Conservation (phyloP, 2,113 vertebrate genomes). For the Cercocebus atys region DNA sequence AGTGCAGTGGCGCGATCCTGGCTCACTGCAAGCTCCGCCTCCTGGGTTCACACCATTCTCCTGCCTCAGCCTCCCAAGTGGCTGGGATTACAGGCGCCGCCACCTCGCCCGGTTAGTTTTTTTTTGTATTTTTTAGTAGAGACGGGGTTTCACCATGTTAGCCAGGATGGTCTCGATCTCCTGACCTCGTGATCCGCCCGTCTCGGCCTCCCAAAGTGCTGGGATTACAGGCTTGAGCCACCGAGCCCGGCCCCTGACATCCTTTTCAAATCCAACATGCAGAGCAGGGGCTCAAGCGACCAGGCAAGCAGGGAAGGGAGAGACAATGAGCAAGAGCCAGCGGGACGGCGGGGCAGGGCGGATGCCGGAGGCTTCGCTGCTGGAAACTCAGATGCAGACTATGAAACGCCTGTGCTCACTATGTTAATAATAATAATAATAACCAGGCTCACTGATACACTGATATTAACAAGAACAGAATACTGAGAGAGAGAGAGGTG, state of each 20-base stretch:
- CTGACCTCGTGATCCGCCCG: too few species aligned
- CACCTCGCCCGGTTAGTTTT: too few species aligned
- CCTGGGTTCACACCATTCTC: too few species aligned
- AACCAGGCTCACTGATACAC: not conserved
- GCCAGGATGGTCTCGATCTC: too few species aligned
- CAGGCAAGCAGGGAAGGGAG: not conserved
- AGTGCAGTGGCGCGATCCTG: too few species aligned
- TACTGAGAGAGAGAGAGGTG: not conserved
- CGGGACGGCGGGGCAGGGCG: accelerated
- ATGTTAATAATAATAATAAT: not conserved
- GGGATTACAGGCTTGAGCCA: too few species aligned
- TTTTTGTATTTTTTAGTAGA: too few species aligned
- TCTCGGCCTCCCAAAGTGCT: too few species aligned
- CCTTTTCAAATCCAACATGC: not conserved
- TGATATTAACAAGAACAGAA: not conserved
- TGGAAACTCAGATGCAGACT: not conserved
- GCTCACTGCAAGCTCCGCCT: too few species aligned
- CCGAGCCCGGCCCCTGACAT: not conserved
- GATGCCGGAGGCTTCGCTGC: not conserved
- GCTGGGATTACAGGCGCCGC: too few species aligned
- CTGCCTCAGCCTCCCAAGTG: too few species aligned
- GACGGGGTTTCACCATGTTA: too few species aligned
- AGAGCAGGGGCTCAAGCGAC: not conserved
- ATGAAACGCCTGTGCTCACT: not conserved
- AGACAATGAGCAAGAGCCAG: not conserved